Evolutionary conservation across 2,888 invertebrate species (phyloP), one percentile per base, ranked within the genome.

Genomic region (Trissoscelio sp.): DNA sequence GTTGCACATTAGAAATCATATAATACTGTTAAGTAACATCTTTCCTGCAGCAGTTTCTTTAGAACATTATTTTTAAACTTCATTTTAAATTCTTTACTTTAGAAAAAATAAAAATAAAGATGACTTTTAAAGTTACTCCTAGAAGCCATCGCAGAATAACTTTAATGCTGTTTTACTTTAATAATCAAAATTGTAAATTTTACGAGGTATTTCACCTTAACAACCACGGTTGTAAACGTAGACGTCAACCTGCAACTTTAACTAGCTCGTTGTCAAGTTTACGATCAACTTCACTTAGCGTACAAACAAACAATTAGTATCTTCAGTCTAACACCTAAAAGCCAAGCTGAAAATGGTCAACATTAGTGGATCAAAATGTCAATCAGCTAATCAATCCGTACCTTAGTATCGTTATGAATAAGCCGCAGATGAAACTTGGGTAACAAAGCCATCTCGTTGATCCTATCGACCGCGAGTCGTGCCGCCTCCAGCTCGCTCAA

Each of bases 391-490:
- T 58, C 22, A 34, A 9, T 14, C 9, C 93, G 92, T 93, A 97
- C 97, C 96, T 96, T 94, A 0, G 97, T 97, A 88, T 97, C 97
- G 89, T 97, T 97, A 85, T 95, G 94, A 87, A 96, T 93, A 82
- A 97, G 93, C 82, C 95, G 94, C 79, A 97, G 92, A 55, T 93
- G 93, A 88, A 96, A 96, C 51, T 95, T 96, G 0, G 95, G 94
- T 66, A 97, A 92, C 53, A 96, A 87, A 4, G 93, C 92, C 86
- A 94, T 93, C 70, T 93, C 92, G 92, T 97, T 97, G 87, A 97
- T 95, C 86, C 96, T 96, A 77, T 94, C 93, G 53, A 97, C 95
- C 0, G 97, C 97, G 86, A 97, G 92, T 87, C 93, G 93, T 0
- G 97, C 97, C 0, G 97, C 97, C 9, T 94, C 93, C 86, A 96